These are phyloP conservation scores for Acanthosepion esculentum DNA, from an alignment of 2,888 invertebrate genomes.

Conservation along the genomic window DNA sequence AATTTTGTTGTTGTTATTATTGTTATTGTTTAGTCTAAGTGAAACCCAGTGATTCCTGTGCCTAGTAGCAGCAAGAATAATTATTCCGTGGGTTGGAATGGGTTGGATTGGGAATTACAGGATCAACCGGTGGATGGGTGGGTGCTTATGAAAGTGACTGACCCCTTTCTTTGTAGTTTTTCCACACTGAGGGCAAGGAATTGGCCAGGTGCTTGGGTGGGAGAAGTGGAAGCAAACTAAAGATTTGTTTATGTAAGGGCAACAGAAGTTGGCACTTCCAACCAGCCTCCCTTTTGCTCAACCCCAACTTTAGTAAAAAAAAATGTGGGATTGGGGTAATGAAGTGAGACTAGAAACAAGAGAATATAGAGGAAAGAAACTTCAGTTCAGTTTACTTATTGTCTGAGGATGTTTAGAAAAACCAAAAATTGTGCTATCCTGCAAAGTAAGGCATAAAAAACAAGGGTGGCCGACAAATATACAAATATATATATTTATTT, in stretches of 20 bases:
- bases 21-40: slow-evolving; percentile 33
- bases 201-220: background rate
- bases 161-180: background rate
- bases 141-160: background rate
- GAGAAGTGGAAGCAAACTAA: background rate
- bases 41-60: background rate
- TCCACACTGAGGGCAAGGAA: slow-evolving; percentile 6
- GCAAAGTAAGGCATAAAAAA: background rate
- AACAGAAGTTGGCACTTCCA: slow-evolving; percentile 11
- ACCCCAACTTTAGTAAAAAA: background rate
- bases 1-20: slow-evolving; percentile 12
- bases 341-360: background rate
- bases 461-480: background rate
- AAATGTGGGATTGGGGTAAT: background rate
- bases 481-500: background rate
- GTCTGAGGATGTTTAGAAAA: slow-evolving; percentile 12
- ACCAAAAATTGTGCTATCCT: background rate
- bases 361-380: background rate
- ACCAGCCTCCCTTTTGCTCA: background rate
- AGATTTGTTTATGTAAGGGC: slow-evolving; percentile 33
- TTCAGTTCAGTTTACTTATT: background rate
- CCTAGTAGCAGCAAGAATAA: background rate
- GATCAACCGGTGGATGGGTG: background rate
- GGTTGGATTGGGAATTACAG: background rate
- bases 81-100: background rate